These are phyloP conservation scores for Basileuterus tristriatus DNA, from an alignment of 2,797 vertebrate species.

Conservation along the genomic window DNA sequence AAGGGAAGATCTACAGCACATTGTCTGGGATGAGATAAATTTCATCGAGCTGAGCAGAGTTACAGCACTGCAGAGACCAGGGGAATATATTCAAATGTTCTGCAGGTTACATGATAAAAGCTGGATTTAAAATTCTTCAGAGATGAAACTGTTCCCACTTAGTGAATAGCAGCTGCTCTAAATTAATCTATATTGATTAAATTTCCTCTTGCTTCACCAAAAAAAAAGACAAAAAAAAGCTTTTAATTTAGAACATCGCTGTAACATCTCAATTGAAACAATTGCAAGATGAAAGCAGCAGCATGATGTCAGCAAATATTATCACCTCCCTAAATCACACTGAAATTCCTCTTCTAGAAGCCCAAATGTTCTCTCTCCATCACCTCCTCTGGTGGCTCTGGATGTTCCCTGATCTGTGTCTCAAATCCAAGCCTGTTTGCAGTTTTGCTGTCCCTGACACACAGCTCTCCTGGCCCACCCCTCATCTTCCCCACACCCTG, in stretches of 20 bases:
- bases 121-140: conserved; percentile 44
- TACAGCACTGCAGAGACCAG: conserved; percentile 31
- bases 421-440: neutral
- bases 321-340: conserved; percentile 6
- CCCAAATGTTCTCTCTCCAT: neutral
- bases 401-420: neutral
- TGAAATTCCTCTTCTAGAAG: neutral
- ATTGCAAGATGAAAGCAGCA: neutral
- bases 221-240: neutral
- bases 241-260: conserved; percentile 47
- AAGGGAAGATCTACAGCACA: conserved; percentile 34
- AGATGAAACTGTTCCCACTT: conserved; percentile 36
- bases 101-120: conserved; percentile 35
- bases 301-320: conserved; percentile 40
- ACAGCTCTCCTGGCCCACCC: neutral
- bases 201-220: conserved; percentile 20
- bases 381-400: neutral
- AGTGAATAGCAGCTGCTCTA: conserved; percentile 38
- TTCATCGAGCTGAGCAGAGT: conserved; percentile 33
- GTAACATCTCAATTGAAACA: conserved; percentile 42
- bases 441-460: neutral
- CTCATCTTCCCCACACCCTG: neutral
- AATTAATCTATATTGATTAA: conserved; percentile 62
- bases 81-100: conserved; percentile 49
- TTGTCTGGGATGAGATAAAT: conserved; percentile 22